These are phyloP conservation scores for Aphelinus atriplicis DNA, from an alignment of 1,140 invertebrate species.

Conservation along the genomic window DNA sequence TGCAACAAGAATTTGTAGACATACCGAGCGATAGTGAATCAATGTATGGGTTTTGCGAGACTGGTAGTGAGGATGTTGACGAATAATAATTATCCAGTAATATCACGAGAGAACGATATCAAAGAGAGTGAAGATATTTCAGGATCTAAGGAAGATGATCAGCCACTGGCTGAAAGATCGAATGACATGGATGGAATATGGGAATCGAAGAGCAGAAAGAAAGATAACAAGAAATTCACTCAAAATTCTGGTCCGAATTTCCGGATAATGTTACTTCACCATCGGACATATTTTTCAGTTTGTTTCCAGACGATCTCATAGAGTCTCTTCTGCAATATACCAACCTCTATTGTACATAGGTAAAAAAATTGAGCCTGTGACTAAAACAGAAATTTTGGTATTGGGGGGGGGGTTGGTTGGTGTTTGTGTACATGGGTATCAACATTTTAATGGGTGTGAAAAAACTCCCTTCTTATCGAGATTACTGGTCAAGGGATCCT, in stretches of 20 bases:
- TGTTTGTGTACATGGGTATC: constrained; percentile 37
- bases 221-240: constrained; percentile 4
- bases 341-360: constrained; percentile 41
- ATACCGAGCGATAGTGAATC: too few species aligned
- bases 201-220: background rate
- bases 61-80: too few species aligned
- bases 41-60: too few species aligned
- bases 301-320: constrained; percentile 20
- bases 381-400: constrained; percentile 42
- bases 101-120: too few species aligned
- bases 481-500: constrained; percentile 56
- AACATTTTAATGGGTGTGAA: constrained; percentile 53
- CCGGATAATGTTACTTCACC: constrained; percentile 23
- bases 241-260: constrained; percentile 22
- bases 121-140: too few species aligned
- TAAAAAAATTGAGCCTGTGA: constrained; percentile 33
- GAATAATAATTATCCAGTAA: too few species aligned
- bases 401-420: constrained; percentile 18
- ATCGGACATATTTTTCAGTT: constrained; percentile 28
- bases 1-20: too few species aligned
- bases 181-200: constrained; percentile 18
- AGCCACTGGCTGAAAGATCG: too few species aligned
- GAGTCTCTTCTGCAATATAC: constrained; percentile 29
- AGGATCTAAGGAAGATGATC: too few species aligned
- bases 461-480: constrained; percentile 44